A percentile compares a stretch with the other conserved stretches of the same genome.
phyloP scores from a whole-genome alignment of 2,797 vertebrate genomes.

The Tenualosa ilisha region DNA sequence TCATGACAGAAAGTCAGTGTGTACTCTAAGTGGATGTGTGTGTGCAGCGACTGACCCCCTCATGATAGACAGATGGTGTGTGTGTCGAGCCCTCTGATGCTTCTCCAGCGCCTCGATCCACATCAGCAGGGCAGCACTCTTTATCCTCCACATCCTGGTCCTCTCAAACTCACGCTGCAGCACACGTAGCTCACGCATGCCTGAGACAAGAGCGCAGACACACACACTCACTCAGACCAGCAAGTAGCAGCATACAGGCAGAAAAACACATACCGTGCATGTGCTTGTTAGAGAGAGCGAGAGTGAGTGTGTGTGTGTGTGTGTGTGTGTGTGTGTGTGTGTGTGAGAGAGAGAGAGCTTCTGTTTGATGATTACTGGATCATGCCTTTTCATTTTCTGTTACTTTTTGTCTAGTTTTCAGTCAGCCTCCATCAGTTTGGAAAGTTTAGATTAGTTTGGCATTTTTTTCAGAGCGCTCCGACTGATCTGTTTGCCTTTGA shows the following conservation, averaged over 20 bases:
- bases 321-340: not conserved
- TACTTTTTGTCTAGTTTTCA: too few relatives aligned
- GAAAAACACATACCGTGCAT: not conserved
- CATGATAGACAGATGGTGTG: conserved; percentile 21
- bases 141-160: conserved; percentile 17
- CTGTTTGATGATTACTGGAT: too few relatives aligned
- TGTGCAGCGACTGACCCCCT: conserved; percentile 33
- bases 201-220: conserved; percentile 14
- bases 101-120: conserved; percentile 37
- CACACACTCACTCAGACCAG: not conserved
- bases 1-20: not conserved
- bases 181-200: not conserved
- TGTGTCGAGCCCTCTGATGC: conserved; percentile 19
- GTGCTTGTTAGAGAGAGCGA: not conserved
- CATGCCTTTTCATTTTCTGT: too few relatives aligned
- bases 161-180: conserved; percentile 31
- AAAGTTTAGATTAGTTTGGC: too few relatives aligned
- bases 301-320: not conserved
- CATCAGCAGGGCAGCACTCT: conserved; percentile 28
- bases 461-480: too few relatives aligned
- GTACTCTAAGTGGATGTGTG: not conserved
- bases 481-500: too few relatives aligned
- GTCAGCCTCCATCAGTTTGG: too few relatives aligned
- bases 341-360: too few relatives aligned
- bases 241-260: not conserved